These are phyloP conservation scores for Aleiodes alternator DNA, from an alignment of 2,888 invertebrate species.

Conservation along the genomic window DNA sequence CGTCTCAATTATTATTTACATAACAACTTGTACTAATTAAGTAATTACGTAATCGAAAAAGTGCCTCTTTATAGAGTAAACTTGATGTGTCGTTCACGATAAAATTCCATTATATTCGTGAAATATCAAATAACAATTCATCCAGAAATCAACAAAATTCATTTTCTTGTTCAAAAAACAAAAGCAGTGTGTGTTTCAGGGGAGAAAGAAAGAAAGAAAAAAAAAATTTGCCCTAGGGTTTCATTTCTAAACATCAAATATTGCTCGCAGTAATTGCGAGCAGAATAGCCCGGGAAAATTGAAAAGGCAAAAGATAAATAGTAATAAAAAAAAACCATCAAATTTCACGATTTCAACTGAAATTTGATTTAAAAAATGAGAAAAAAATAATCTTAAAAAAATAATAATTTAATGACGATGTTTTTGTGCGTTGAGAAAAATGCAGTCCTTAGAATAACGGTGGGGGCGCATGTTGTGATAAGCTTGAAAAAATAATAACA, in stretches of 20 bases:
- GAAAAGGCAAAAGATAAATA: neutral
- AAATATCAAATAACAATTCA: too few species aligned
- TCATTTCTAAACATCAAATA: conserved; percentile 2
- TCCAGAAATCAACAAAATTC: neutral
- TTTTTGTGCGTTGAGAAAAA: conserved; percentile 42
- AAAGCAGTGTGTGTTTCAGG: neutral
- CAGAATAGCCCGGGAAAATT: too few species aligned
- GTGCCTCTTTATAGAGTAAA: too few species aligned
- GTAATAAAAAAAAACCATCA: conserved; percentile 1
- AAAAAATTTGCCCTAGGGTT: neutral
- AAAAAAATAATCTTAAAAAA: neutral
- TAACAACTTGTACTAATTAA: too few species aligned
- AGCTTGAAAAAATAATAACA: too few species aligned
- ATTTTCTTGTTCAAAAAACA: neutral
- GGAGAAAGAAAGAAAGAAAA: neutral
- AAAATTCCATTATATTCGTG: too few species aligned
- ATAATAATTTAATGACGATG: conserved; percentile 6
- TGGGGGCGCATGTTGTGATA: too few species aligned
- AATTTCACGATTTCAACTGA: neutral
- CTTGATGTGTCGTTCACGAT: too few species aligned
- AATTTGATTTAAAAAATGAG: too few species aligned
- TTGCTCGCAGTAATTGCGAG: neutral
- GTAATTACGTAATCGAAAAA: too few species aligned
- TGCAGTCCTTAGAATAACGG: conserved; percentile 27
- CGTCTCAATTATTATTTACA: too few species aligned